phyloP scores from a whole-genome alignment of 2,797 vertebrate species.

The Hoplostethus mediterraneus region DNA sequence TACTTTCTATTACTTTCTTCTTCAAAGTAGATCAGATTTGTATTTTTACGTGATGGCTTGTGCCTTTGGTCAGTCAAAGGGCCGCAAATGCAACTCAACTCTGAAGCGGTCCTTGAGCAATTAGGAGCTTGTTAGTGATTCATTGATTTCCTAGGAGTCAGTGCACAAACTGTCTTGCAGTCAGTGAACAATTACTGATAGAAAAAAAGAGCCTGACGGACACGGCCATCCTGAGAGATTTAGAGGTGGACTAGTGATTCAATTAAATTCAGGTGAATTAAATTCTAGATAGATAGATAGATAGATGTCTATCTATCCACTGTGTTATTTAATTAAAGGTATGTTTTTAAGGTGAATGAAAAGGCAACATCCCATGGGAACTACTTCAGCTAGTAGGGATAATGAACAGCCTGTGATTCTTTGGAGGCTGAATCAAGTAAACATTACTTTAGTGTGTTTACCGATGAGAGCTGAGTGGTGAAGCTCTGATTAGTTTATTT shows the following conservation, averaged over 20 bases:
- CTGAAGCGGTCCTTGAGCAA: neutral
- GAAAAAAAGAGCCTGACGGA: neutral
- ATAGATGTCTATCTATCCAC: no score
- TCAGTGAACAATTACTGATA: neutral
- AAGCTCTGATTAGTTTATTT: neutral
- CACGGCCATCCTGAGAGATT: neutral
- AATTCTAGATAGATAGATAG: no score
- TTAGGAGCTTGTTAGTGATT: conserved; percentile 4
- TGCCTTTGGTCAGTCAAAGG: neutral
- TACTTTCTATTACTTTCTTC: no score
- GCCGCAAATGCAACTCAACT: neutral
- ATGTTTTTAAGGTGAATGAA: neutral
- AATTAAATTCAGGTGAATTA: no score
- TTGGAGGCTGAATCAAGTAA: neutral
- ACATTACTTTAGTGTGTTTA: conserved; percentile 1
- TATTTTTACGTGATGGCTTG: neutral
- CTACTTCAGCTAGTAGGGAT: neutral
- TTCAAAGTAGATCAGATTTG: neutral
- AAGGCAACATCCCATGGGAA: no score
- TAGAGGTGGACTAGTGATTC: neutral
- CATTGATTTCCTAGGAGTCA: conserved; percentile 3
- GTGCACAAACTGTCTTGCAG: neutral
- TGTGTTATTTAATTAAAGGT: conserved; percentile 5
- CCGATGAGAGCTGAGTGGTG: neutral
- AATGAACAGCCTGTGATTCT: conserved; percentile 9